phyloP scores from a whole-genome alignment of 1,140 invertebrate species.

The Cydia strobilella region DNA sequence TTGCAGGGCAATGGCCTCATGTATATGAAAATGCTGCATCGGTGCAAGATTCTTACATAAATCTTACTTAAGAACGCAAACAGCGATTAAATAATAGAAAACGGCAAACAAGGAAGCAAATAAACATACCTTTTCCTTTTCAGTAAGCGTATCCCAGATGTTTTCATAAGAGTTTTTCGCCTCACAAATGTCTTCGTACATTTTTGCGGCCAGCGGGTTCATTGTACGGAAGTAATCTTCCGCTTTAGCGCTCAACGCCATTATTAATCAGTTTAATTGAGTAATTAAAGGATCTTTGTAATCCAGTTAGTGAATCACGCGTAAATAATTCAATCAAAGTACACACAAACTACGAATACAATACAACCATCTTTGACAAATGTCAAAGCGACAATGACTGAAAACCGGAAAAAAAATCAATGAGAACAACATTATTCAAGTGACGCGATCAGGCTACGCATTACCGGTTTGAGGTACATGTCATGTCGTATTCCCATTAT shows the following conservation, averaged over 20 bases:
- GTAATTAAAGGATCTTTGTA: constrained; percentile 24
- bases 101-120: constrained; percentile 4
- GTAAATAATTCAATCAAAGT: constrained; percentile 17
- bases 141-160: constrained; percentile 84
- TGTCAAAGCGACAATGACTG: constrained; percentile 23
- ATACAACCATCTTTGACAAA: constrained; percentile 22
- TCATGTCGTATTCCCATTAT: not conserved
- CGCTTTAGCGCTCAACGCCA: constrained; percentile 77
- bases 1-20: not conserved
- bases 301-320: not conserved
- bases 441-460: not conserved
- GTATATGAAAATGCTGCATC: not conserved
- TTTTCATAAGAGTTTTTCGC: constrained; percentile 86
- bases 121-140: constrained; percentile 82
- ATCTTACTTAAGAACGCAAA: not conserved
- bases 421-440: constrained; percentile 19
- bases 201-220: constrained; percentile 85
- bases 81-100: constrained; percentile 26
- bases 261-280: constrained; percentile 39
- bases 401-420: constrained; percentile 26
- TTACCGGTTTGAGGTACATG: constrained; percentile 11
- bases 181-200: constrained; percentile 85
- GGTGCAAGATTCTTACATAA: constrained; percentile 9
- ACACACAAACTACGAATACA: constrained; percentile 13
- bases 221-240: constrained; percentile 86